Conservation (phyloP, 2,888 invertebrate genomes). For the Drosophila subquinaria region DNA sequence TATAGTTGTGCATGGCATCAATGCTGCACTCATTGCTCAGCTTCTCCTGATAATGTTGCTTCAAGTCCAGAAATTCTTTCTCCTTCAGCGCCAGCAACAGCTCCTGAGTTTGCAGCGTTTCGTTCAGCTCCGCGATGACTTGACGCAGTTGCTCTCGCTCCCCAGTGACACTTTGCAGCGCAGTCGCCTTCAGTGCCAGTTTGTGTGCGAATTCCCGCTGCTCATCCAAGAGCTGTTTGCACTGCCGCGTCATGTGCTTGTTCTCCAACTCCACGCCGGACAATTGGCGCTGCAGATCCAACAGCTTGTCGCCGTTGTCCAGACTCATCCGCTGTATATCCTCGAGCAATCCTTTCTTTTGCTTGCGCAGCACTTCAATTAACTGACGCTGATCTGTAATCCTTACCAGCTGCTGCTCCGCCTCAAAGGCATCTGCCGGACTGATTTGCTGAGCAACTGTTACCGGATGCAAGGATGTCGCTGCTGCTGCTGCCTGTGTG, state of each 20-base stretch:
- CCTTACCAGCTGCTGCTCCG: slow-evolving; percentile 73
- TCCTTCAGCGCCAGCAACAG: slow-evolving; percentile 68
- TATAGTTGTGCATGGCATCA: slow-evolving; percentile 78
- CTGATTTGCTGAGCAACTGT: not conserved
- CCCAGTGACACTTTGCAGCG: slow-evolving; percentile 49
- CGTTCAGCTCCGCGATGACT: slow-evolving; percentile 65
- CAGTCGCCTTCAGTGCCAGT: slow-evolving; percentile 54
- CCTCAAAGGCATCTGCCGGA: slow-evolving; percentile 58
- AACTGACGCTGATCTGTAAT: slow-evolving; percentile 81
- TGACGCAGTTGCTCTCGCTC: slow-evolving; percentile 73
- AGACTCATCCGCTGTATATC: slow-evolving; percentile 76
- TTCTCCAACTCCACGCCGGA: slow-evolving; percentile 82
- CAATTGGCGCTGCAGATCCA: slow-evolving; percentile 74
- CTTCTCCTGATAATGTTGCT: slow-evolving; percentile 68
- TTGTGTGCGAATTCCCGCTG: slow-evolving; percentile 68
- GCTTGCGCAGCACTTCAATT: slow-evolving; percentile 82
- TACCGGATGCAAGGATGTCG: not conserved
- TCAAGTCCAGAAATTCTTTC: slow-evolving; percentile 69
- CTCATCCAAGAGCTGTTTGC: slow-evolving; percentile 71
- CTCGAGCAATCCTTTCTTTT: slow-evolving; percentile 79
- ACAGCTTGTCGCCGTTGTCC: slow-evolving; percentile 77
- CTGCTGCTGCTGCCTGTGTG: slow-evolving; percentile 32
- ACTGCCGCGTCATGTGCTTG: slow-evolving; percentile 80
- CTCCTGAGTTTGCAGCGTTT: slow-evolving; percentile 69
- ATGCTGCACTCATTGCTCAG: slow-evolving; percentile 65